A percentile compares a stretch with the other conserved stretches of the same genome.
phyloP scores from a whole-genome alignment of 2,113 vertebrate species.

The Paralichthys olivaceus region DNA sequence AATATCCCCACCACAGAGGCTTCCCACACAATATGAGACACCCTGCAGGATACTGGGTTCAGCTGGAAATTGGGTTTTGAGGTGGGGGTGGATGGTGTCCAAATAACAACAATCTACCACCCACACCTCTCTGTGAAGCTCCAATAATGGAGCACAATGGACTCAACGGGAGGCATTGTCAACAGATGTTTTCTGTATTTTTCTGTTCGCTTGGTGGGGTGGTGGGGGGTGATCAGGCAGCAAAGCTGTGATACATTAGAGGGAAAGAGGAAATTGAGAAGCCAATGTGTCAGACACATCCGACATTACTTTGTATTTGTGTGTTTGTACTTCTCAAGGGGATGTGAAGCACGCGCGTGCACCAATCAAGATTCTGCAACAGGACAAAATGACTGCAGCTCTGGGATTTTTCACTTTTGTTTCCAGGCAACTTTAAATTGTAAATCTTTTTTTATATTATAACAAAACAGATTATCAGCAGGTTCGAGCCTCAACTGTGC shows the following conservation, averaged over 20 bases:
- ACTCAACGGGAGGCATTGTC: slow-evolving; percentile 64
- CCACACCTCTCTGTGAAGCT: slow-evolving; percentile 54
- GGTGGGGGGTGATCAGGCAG: slow-evolving; percentile 31
- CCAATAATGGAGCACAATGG: slow-evolving; percentile 66
- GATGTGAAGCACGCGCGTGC: not conserved
- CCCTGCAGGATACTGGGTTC: slow-evolving; percentile 40
- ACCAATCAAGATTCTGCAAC: not conserved
- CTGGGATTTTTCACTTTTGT: not conserved
- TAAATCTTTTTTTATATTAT: not conserved
- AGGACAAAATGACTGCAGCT: too few relatives aligned
- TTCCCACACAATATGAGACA: slow-evolving; percentile 62
- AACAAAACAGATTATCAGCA: too few relatives aligned
- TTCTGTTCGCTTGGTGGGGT: not conserved
- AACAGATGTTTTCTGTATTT: slow-evolving; percentile 57
- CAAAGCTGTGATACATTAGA: slow-evolving; percentile 25
- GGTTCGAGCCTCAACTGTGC: not conserved
- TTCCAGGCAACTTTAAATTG: not conserved
- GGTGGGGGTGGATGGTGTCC: slow-evolving; percentile 49
- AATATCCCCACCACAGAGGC: slow-evolving; percentile 66
- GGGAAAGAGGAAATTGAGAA: not conserved
- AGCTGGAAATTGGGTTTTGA: slow-evolving; percentile 35
- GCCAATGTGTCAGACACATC: not conserved
- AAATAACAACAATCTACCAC: slow-evolving; percentile 78
- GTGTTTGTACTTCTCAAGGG: not conserved
- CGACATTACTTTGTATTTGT: not conserved